Percentiles rank a stretch among this genome's conserved stretches.
phyloP scores from a whole-genome alignment of 2,888 invertebrate genomes.

The Machimus rusticus region DNA sequence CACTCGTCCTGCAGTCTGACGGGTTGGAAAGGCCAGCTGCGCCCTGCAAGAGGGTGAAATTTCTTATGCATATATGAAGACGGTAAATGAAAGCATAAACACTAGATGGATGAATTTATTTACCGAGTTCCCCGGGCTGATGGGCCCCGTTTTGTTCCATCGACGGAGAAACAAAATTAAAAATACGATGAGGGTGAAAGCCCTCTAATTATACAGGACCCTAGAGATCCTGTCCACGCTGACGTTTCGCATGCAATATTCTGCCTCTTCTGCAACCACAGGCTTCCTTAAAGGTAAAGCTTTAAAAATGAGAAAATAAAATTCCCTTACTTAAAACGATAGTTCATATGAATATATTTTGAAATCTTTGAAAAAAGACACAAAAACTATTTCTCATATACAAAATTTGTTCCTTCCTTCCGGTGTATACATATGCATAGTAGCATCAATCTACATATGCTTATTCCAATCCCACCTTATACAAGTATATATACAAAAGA shows the following conservation, averaged over 20 bases:
- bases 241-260: background rate
- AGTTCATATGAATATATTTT: background rate
- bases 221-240: background rate
- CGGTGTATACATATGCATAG: no score
- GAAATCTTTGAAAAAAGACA: no score
- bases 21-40: slow-evolving; percentile 4
- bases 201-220: slow-evolving; percentile 23
- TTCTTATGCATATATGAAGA: slow-evolving; percentile 45
- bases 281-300: background rate
- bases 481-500: no score
- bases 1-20: background rate
- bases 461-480: no score
- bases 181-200: slow-evolving; percentile 30
- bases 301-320: background rate
- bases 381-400: no score
- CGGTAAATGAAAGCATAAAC: slow-evolving; percentile 37
- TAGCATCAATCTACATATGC: no score
- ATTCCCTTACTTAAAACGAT: background rate
- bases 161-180: slow-evolving; percentile 12
- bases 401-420: no score
- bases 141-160: background rate
- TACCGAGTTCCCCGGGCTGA: background rate
- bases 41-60: slow-evolving; percentile 33
- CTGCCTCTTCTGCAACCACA: background rate
- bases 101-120: slow-evolving; percentile 40